Percentiles rank a stretch among this genome's conserved stretches.
These are phyloP conservation scores for Astur gentilis DNA, from an alignment of 2,113 vertebrate species.

Conservation along the genomic window DNA sequence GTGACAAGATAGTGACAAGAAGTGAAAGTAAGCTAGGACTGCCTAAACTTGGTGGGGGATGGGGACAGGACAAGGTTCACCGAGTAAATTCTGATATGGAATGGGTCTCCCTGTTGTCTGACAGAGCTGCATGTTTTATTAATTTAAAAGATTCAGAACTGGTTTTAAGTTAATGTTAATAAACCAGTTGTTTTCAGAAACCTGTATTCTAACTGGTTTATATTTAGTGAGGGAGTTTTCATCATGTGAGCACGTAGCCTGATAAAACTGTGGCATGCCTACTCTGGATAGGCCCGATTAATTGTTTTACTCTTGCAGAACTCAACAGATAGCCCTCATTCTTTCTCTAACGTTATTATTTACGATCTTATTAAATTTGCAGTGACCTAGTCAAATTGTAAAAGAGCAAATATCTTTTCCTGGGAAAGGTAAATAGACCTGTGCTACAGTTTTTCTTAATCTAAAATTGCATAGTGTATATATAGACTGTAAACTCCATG, in stretches of 20 bases:
- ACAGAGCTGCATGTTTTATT: not conserved
- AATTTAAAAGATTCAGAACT: not conserved
- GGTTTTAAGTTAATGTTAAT: not conserved
- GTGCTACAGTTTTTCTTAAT: not conserved
- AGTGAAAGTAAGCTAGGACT: not conserved
- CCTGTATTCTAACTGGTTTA: not conserved
- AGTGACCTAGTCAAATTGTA: not conserved
- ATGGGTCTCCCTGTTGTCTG: fast-evolving
- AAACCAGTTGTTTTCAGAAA: not conserved
- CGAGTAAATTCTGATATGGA: not conserved
- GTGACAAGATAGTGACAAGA: not conserved
- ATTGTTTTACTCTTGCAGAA: not conserved
- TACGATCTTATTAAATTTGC: not conserved
- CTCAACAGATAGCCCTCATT: not conserved
- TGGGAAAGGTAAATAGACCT: not conserved
- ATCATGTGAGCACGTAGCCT: not conserved
- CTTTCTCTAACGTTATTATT: not conserved
- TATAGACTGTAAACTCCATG: not conserved
- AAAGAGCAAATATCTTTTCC: not conserved
- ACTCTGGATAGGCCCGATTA: not conserved
- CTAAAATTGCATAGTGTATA: not conserved
- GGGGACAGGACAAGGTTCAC: not conserved
- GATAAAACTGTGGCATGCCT: not conserved
- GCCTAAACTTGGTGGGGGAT: not conserved
- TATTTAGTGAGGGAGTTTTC: not conserved